Evolutionary conservation across 2,113 vertebrate genomes (phyloP).

Genomic region (Solea solea): DNA sequence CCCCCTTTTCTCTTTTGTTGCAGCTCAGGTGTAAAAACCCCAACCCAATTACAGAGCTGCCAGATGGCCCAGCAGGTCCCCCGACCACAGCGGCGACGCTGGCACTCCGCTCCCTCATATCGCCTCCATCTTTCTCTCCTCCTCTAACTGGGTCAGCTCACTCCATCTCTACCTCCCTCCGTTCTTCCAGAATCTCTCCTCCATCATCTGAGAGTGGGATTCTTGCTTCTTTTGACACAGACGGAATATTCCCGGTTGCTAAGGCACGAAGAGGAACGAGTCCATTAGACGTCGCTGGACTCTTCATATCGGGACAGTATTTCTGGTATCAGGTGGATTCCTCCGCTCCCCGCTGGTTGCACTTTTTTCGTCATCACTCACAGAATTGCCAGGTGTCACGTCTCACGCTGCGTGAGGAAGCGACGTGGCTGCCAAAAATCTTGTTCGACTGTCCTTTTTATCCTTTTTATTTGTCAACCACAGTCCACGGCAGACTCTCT

Average conservation of each 20-base stretch:
- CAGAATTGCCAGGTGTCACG: conserved; percentile 9
- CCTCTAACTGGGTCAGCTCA: conserved; percentile 70
- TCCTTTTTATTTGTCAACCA: conserved; percentile 36
- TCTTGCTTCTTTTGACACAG: neutral
- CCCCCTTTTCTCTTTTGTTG: conserved; percentile 18
- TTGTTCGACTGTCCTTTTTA: neutral
- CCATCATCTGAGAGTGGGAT: conserved; percentile 34
- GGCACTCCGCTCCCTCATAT: conserved; percentile 53
- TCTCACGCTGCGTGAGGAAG: conserved; percentile 56
- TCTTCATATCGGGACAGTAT: conserved; percentile 20
- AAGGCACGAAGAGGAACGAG: neutral
- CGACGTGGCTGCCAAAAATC: conserved; percentile 40
- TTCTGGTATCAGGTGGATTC: conserved; percentile 10
- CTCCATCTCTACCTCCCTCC: conserved; percentile 41
- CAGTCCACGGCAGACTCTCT: conserved; percentile 2
- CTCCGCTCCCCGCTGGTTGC: conserved; percentile 32
- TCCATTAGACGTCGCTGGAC: neutral
- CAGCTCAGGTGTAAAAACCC: conserved; percentile 77
- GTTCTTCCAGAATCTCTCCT: conserved; percentile 40
- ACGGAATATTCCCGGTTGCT: neutral
- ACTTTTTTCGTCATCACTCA: conserved; percentile 31
- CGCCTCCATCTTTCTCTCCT: conserved; percentile 43
- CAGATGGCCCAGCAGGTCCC: conserved; percentile 80
- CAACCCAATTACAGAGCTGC: conserved; percentile 80
- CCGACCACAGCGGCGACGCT: conserved; percentile 59